phyloP scores from a whole-genome alignment of 2,113 vertebrate genomes.

The Coryphaenoides rupestris region DNA sequence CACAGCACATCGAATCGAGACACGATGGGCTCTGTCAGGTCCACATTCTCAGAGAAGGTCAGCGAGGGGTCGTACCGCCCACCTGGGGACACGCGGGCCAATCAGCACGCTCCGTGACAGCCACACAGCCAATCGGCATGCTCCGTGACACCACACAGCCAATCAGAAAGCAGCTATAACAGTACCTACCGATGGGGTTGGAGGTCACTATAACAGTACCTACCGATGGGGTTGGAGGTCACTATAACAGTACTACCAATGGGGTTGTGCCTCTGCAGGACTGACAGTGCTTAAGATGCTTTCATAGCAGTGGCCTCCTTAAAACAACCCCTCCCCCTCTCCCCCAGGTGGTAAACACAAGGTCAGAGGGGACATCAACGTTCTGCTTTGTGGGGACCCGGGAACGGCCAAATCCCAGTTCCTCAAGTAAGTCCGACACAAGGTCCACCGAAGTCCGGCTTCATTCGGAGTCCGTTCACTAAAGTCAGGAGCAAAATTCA shows the following conservation, averaged over 20 bases:
- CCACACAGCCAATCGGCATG: background rate
- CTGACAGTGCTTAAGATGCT: too few relatives aligned
- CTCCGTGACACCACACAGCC: background rate
- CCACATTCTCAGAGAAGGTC: constrained; percentile 95
- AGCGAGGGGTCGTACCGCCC: constrained; percentile 93
- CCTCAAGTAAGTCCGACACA: constrained; percentile 78
- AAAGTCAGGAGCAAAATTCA: background rate
- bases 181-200: too few relatives aligned
- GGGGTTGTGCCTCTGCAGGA: background rate
- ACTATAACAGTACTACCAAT: too few relatives aligned
- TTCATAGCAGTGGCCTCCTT: too few relatives aligned
- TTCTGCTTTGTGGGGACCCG: constrained; percentile 91
- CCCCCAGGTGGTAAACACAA: constrained; percentile 92
- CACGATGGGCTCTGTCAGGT: constrained; percentile 94
- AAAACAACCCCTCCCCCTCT: background rate
- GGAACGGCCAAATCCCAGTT: constrained; percentile 98
- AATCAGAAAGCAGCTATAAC: too few relatives aligned
- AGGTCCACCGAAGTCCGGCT: background rate
- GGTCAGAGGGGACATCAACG: constrained; percentile 93
- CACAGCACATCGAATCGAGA: constrained; percentile 94
- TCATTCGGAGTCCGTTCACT: too few relatives aligned
- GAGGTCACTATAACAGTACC: too few relatives aligned
- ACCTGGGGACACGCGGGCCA: constrained; percentile 67
- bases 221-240: too few relatives aligned
- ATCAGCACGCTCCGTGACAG: background rate